These are phyloP conservation scores for Cryptops parisi DNA, from an alignment of 2,888 invertebrate species.

Conservation along the genomic window DNA sequence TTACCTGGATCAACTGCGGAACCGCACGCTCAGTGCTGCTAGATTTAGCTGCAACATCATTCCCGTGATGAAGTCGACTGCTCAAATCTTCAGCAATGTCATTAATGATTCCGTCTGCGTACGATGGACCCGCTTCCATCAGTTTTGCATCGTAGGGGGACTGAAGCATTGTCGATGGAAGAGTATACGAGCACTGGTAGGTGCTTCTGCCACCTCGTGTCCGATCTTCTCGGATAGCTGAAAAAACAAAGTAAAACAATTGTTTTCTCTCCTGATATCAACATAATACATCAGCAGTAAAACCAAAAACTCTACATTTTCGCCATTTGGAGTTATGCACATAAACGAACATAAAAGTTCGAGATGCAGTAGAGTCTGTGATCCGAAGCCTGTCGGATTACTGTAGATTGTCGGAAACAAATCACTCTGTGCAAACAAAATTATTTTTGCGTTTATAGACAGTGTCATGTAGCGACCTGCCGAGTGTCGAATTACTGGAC, in stretches of 20 bases:
- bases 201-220: slow-evolving; percentile 91
- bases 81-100: slow-evolving; percentile 19
- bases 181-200: slow-evolving; percentile 83
- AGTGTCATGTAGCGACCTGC: too few relatives aligned
- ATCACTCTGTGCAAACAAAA: too few relatives aligned
- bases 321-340: too few relatives aligned
- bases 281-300: too few relatives aligned
- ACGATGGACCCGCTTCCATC: slow-evolving; percentile 24
- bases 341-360: too few relatives aligned
- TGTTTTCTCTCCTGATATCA: too few relatives aligned
- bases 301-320: too few relatives aligned
- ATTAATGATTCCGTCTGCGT: slow-evolving; percentile 13
- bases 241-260: background rate
- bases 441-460: too few relatives aligned
- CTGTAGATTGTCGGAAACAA: too few relatives aligned
- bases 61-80: slow-evolving; percentile 15
- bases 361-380: too few relatives aligned
- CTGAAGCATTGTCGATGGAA: slow-evolving; percentile 42
- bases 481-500: too few relatives aligned
- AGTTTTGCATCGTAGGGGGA: slow-evolving; percentile 16
- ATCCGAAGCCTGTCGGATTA: too few relatives aligned
- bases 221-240: slow-evolving; percentile 84
- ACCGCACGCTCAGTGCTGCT: slow-evolving; percentile 9
- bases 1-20: slow-evolving; percentile 16
- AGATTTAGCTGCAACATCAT: slow-evolving; percentile 14